phyloP scores from a whole-genome alignment of 1,140 invertebrate genomes.

The Bombus superbus region DNA sequence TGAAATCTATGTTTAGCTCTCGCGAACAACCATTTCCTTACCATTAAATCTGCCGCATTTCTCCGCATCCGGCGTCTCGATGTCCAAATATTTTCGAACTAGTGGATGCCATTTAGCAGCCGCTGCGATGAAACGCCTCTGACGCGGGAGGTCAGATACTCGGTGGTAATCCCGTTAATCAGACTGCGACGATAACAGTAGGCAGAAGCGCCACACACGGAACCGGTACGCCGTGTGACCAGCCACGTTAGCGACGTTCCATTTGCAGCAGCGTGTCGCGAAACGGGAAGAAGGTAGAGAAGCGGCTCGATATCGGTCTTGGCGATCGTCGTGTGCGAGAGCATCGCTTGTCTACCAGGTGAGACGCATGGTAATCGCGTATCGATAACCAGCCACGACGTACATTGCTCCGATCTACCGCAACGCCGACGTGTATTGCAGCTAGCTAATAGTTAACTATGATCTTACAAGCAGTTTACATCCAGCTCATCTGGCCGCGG shows the following conservation, averaged over 20 bases:
- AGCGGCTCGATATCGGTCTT: background rate
- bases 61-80: background rate
- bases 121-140: too few relatives aligned
- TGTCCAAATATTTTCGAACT: background rate
- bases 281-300: background rate
- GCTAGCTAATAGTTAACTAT: constrained; percentile 50
- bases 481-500: constrained; percentile 20
- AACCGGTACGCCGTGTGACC: constrained; percentile 13
- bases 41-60: background rate
- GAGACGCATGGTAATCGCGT: constrained; percentile 23
- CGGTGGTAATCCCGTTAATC: constrained; percentile 13
- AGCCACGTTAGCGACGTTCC: constrained; percentile 6
- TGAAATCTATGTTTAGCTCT: background rate
- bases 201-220: background rate
- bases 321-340: background rate
- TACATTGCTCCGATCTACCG: constrained; percentile 23
- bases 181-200: background rate
- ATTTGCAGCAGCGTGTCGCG: background rate
- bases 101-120: too few relatives aligned
- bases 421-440: constrained; percentile 26
- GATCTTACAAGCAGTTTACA: constrained; percentile 51
- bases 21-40: background rate
- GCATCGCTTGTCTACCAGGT: constrained; percentile 8
- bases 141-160: background rate
- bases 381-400: constrained; percentile 29